phyloP scores from a whole-genome alignment of 1,140 invertebrate genomes.

The Drosophila willistoni region DNA sequence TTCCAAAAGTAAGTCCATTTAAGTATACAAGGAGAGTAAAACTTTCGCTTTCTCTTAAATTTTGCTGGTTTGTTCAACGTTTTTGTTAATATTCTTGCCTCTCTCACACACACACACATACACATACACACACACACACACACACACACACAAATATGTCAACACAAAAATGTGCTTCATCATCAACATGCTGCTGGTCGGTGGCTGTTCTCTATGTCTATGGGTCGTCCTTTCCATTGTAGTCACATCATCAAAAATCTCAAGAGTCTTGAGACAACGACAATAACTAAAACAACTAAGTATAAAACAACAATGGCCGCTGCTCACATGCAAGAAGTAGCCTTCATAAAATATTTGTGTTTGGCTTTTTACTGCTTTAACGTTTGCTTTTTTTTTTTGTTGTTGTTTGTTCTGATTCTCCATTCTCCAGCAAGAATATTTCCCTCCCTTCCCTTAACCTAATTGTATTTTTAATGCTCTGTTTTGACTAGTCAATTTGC shows the following conservation, averaged over 20 bases:
- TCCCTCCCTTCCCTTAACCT: conserved; percentile 34
- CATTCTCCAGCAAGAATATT: background rate
- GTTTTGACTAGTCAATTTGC: too few species aligned
- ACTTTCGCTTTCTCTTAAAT: background rate
- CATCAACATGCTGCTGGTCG: conserved; percentile 14
- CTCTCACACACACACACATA: background rate
- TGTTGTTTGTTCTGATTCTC: conserved; percentile 22
- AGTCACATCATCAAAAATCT: conserved; percentile 63
- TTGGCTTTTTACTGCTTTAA: conserved; percentile 43
- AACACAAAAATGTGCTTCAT: conserved; percentile 29
- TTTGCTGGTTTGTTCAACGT: conserved; percentile 8
- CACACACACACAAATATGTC: conserved; percentile 9
- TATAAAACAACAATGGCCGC: conserved; percentile 21
- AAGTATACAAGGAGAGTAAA: too few species aligned
- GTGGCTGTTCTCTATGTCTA: background rate
- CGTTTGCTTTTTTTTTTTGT: conserved; percentile 25
- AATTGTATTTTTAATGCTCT: conserved; percentile 42
- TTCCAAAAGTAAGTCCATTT: too few species aligned
- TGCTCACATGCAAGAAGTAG: conserved; percentile 54
- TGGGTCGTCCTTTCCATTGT: conserved; percentile 49
- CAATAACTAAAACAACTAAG: conserved; percentile 25
- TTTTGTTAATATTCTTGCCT: conserved; percentile 23
- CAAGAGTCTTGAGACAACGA: conserved; percentile 41
- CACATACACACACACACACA: background rate
- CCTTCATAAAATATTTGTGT: conserved; percentile 50